Percentiles rank a stretch among this genome's conserved stretches.
Evolutionary conservation across 2,888 invertebrate species (phyloP).

Genomic region (Cenopis cana): DNA sequence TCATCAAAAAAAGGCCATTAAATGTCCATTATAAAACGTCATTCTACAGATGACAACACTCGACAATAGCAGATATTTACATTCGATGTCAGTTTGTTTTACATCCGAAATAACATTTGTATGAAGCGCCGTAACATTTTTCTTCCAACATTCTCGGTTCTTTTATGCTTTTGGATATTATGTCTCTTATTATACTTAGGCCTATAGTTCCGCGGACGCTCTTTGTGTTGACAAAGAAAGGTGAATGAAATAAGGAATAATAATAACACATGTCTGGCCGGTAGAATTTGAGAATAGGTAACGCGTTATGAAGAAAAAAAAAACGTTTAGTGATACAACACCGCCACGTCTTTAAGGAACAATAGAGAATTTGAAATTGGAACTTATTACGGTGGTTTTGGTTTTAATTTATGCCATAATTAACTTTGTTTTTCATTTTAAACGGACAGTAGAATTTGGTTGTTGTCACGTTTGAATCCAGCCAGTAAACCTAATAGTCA

Average conservation of each 20-base stretch:
- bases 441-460: constrained; percentile 2
- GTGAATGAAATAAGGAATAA: constrained; percentile 80
- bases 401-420: constrained; percentile 50
- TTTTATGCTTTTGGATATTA: constrained; percentile 76
- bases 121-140: constrained; percentile 78
- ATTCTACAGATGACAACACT: constrained; percentile 78
- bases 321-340: constrained; percentile 71
- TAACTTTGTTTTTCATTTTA: constrained; percentile 8
- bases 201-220: constrained; percentile 75
- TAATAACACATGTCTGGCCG: constrained; percentile 77
- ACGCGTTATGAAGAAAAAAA: constrained; percentile 64
- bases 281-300: constrained; percentile 65
- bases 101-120: constrained; percentile 80
- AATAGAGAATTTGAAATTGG: constrained; percentile 66
- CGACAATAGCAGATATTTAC: constrained; percentile 81
- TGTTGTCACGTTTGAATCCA: background rate
- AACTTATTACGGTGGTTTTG: constrained; percentile 52
- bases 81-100: constrained; percentile 85
- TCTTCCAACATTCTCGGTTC: constrained; percentile 74
- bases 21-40: constrained; percentile 78
- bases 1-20: constrained; percentile 74
- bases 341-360: constrained; percentile 75
- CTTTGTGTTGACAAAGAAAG: constrained; percentile 76
- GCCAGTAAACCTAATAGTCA: background rate
- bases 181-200: constrained; percentile 73